Base-by-base conservation (phyloP, 2,797 vertebrate genomes). In the Acrocephalus scirpaceus region DNA sequence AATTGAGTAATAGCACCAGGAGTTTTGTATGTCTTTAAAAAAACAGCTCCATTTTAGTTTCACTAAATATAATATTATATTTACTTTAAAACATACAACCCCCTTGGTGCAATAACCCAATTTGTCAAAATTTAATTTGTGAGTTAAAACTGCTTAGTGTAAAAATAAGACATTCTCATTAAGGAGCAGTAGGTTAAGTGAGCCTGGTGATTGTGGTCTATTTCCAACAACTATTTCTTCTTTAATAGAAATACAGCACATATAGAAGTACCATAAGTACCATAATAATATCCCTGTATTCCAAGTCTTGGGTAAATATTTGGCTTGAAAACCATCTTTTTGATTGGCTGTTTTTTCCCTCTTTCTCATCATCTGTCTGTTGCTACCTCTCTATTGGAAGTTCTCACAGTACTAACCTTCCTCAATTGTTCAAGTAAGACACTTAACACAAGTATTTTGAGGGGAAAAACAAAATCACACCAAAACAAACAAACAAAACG, bases 51-150 rank as follows among this genome's bases (percentile, higher is more conserved):
- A 29, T 56, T 67, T 44, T 25, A 17, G 5, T n/a, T 82, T 64
- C 36, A 29, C 6, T 44, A 56, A 56, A 57, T 21, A 42, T 29
- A n/a, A 29, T 36, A 60, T 34, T 30, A 29, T 25, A 29, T 73
- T 26, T 56, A 15, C 27, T 54, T 36, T 9, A 73, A 57, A 20
- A 72, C 11, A 42, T 81, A 16, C 17, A 60, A 45, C 23, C 4
- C 0, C 5, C 2, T 7, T 58, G 9, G 15, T 38, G 2, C 3
- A 72, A 38, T 54, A 78, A 81, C 1, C 4, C 13, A 65, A 45
- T 82, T 62, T 58, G 1, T 6, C 20, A 61, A 45, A 60, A 70
- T n/a, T 45, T 57, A 30, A 36, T 83, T 80, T 53, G 16, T 34
- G 23, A 44, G 2, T 36, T 84, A 50, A 69, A 83, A 54, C 9